Evolutionary conservation across 53 echinoderm and acorn worm genomes (phyloP), one percentile per base, ranked within the genome.

Genomic region (Patiria pectinifera): DNA sequence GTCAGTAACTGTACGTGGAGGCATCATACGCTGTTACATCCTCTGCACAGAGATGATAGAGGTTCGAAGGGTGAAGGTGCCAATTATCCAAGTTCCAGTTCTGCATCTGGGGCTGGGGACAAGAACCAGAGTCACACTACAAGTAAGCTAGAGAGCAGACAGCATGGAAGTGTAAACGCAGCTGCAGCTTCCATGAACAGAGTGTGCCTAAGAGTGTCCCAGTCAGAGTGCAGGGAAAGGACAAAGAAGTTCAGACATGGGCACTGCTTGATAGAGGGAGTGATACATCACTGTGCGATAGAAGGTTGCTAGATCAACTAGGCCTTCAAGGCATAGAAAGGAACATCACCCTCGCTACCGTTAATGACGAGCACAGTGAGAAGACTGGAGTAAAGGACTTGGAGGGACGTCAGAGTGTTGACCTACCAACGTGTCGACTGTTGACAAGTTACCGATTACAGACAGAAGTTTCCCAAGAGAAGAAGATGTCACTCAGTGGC

Each of bases 21-120:
- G 61, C 93, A 95, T 83, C 91, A 95, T 25, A 53, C 84, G 15
- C 72, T 94, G 24, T 91, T 95, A 35, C 94, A 94, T 70, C 35
- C 59, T 66, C 76, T 19, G 19, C 70, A 21, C 4, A 70, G 16
- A 70, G 70, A 18, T 5, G 19, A 70, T 5, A 21, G 70, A 70
- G 70, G 19, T 18, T 16, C 18, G 3, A 70, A 19, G 0, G 16
- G 19, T 4, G 18, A 70, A 4, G 21, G 70, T 70, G 70, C 9
- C 60, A 60, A 70, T 4, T 4, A 12, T 4, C 4, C 70, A 12
- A 70, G 19, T 15, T 4, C 70, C 70, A 70, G 70, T 18, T 19
- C 70, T 14, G 19, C 14, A 19, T 14, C 14, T 18, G 19, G 70
- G 70, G 70, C 70, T 18, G 70, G 70, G 4, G 35, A 70, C 14